Base-by-base conservation (phyloP, 2,888 invertebrate species). In the Beris chalybata region DNA sequence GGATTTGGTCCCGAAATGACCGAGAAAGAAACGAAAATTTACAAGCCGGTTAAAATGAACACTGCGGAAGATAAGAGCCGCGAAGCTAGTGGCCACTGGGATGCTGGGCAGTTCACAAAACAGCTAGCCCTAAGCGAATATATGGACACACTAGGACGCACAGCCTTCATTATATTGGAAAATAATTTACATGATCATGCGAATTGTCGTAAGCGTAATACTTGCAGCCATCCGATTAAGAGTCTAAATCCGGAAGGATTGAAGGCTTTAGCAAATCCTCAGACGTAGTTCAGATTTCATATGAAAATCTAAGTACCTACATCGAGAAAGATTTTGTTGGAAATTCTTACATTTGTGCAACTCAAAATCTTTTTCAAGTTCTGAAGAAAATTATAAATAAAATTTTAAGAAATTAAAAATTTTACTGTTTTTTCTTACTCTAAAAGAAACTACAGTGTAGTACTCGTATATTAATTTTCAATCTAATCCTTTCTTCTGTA, bases 91-190 rank as follows among this genome's bases (percentile, higher is more conserved):
- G 75, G 75, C 57, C 78, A 79, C 57, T 79, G 78, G 78, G 73
- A 73, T 31, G 54, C 69, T 4, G 70, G 69, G 44, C 69, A 45
- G 1, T 70, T 70, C 22, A 67, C 72, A 0, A 78, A 76, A 44
- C 71, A 72, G 59, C 74, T 75, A 7, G 75, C 73, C 65, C 75
- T 78, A 56, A 73, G 74, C 4, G 80, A 80, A 66, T 80, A 80
- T 59, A 78, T 78, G 77, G 79, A 78, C 65, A 76, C 77, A 3
- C 78, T 79, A 12, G 78, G 77, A 52, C 76, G 76, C 22, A 77
- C 76, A 9, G 79, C 79, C 6, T 78, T 79, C 22, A 57, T 57
- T 69, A 73, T 79, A 13, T 73, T 74, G 66, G 75, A 73, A 43
- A 79, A 78, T 68, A 76, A 76, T 4, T 73, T 80, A 59, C 79